Evolutionary conservation across 2,888 invertebrate species (phyloP), one percentile per base, ranked within the genome.

Genomic region (Phyllotreta striolata): DNA sequence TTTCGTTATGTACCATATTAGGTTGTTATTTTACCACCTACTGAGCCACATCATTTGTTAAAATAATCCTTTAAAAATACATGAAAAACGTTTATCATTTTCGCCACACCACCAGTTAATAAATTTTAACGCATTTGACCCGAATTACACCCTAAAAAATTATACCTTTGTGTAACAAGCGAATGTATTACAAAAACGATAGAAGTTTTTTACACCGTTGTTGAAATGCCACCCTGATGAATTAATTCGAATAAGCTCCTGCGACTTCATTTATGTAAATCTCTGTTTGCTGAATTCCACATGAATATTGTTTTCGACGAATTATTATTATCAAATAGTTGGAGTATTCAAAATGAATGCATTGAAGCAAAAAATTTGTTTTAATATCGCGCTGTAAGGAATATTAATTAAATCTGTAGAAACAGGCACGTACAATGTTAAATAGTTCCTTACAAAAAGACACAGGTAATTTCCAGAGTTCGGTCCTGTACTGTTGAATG

Each of bases 51-150:
- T 12, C 56, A 56, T 56, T 43, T 56, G 56, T 56, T 56, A 44
- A 43, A 44, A 56, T 44, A 56, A 46, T 56, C 56, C 56, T 43
- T 34, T 46, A 46, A 44, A 56, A 56, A 56, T 56, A 56, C 55
- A 56, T 56, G 44, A 56, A 56, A 55, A 56, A 37, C 56, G 14
- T 56, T 46, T 56, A 44, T 56, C 56, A 44, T 56, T 56, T 56
- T 43, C 13, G 12, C 13, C 56, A 56, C 44, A 38, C 43, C 13
- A 44, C 34, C 44, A 56, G 56, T 56, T 44, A 56, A 56, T 56
- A 56, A 56, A 56, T 56, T 56, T 35, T 35, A 56, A 52, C 37
- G 37, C 37, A 35, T 55, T 56, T 56, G 56, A 56, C 46, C 44
- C 38, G 43, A 44, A 44, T 56, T 56, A 56, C 37, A 38, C 52